These are phyloP conservation scores for Notodonta ziczac DNA, from an alignment of 2,888 invertebrate species.

Conservation along the genomic window DNA sequence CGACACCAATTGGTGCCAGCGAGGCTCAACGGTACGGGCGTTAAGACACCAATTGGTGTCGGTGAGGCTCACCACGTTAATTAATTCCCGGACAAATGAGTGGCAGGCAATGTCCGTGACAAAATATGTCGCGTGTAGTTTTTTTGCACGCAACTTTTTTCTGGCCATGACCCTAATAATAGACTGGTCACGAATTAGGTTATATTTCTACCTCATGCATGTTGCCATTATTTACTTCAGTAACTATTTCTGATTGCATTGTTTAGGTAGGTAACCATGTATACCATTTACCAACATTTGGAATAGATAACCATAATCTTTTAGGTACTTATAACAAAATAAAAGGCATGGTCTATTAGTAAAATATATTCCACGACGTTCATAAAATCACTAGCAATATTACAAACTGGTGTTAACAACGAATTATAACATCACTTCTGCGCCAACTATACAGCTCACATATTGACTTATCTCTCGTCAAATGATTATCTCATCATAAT, in stretches of 20 bases:
- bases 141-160: slow-evolving; percentile 52
- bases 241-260: too few relatives aligned
- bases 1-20: too few relatives aligned
- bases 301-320: too few relatives aligned
- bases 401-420: slow-evolving; percentile 51
- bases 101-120: slow-evolving; percentile 24
- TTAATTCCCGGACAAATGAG: slow-evolving; percentile 11
- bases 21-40: too few relatives aligned
- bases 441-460: slow-evolving; percentile 46
- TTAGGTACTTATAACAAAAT: slow-evolving; percentile 26
- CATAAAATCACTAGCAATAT: slow-evolving; percentile 65
- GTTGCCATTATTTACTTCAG: too few relatives aligned
- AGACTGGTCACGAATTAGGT: slow-evolving; percentile 11
- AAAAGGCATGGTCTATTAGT: slow-evolving; percentile 57
- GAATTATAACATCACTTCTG: slow-evolving; percentile 42
- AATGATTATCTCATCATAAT: slow-evolving; percentile 32
- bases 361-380: slow-evolving; percentile 77
- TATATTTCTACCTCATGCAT: neutral
- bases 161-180: slow-evolving; percentile 52
- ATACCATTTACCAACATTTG: too few relatives aligned
- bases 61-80: too few relatives aligned
- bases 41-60: too few relatives aligned
- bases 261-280: too few relatives aligned
- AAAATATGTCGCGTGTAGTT: slow-evolving; percentile 31
- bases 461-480: slow-evolving; percentile 25